phyloP scores from a whole-genome alignment of 2,113 vertebrate genomes.

The Pycnonotus jocosus region DNA sequence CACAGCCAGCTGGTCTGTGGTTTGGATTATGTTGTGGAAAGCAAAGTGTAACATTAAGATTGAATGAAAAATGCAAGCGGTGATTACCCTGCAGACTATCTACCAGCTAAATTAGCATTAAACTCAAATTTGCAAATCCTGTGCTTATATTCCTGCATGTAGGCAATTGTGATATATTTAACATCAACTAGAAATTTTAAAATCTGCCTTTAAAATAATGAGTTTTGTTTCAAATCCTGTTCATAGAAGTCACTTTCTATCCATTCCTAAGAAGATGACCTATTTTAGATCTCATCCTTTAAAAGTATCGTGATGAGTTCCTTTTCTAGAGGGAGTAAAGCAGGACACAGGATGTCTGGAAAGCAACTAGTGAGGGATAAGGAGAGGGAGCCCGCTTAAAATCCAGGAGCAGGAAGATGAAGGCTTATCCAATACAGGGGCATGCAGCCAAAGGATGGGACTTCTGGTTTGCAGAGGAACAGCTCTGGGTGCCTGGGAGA shows the following conservation, averaged over 20 bases:
- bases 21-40: constrained; percentile 25
- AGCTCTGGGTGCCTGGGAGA: not conserved
- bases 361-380: not conserved
- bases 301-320: not conserved
- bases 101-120: constrained; percentile 7
- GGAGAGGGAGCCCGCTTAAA: not conserved
- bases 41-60: constrained; percentile 11
- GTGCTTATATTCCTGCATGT: not conserved
- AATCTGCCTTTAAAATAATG: not conserved
- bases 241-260: not conserved
- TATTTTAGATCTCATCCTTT: not conserved
- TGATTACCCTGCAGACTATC: not conserved
- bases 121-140: constrained; percentile 22
- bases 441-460: not conserved
- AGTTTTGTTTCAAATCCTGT: not conserved
- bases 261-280: not conserved
- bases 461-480: not conserved
- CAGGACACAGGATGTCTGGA: not conserved
- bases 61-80: constrained; percentile 41
- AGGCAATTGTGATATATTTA: not conserved
- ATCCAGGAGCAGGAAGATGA: not conserved
- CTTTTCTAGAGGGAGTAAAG: not conserved
- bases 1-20: constrained; percentile 35
- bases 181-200: not conserved
- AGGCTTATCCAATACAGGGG: not conserved